Base-by-base conservation (phyloP, 2,888 invertebrate species). In the Empis livida region DNA sequence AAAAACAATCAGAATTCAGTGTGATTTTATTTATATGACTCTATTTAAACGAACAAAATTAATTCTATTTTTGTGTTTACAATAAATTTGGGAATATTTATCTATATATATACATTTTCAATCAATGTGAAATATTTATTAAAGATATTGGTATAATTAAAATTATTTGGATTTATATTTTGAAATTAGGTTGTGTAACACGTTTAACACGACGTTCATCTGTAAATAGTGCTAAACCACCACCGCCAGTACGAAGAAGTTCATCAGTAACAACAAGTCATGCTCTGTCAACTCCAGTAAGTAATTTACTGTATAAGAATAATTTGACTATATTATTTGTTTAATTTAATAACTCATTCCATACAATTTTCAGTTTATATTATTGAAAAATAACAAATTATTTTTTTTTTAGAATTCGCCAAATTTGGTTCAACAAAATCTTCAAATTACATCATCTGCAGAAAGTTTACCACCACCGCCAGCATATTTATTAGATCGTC, bases 161-260 rank as follows among this genome's bases (percentile, higher is more conserved):
- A 20, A 20, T 20, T 20, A 20, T 20, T 20, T 20, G 20, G 20
- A 20, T 20, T 20, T 45, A 31, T n/a, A n/a, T 10, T 42, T 32
- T 39, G 32, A 44, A 37, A 42, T 45, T 40, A 59, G 60, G 59
- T 51, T 60, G 61, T 55, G 60, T 61, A 38, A 64, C 68, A 44
- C 62, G 69, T 54, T 67, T 69, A 46, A 63, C 70, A 43, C 61
- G 70, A 47, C 62, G 70, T 38, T 67, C 70, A 37, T 70, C 70
- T 48, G 61, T 70, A 30, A 70, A 70, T 54, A 65, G 65, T 54
- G 64, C 65, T 16, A 80, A 86, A 65, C 90, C 89, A 35, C 85
- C 88, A 51, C 89, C 90, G 32, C 89, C 90, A 0, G 83, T 89
- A 41, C 73, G 91, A 44, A 74, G 90, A 38, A 89, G 89, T 1